Base-by-base conservation (phyloP, 1,140 invertebrate species). In the Campodea augens region DNA sequence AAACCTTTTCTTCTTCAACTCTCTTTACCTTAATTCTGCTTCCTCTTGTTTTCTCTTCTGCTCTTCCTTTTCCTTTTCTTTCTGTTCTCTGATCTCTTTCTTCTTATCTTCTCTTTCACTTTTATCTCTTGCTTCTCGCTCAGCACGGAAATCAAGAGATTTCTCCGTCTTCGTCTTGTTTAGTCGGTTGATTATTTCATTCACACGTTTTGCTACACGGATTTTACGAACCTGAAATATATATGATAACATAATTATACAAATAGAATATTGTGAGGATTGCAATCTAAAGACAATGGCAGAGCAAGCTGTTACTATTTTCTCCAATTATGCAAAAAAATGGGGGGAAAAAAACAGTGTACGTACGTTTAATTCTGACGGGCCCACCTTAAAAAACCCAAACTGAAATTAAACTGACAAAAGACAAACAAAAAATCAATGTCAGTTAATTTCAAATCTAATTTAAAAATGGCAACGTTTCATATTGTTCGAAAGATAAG, bases 151-250 rank as follows among this genome's bases (percentile, higher is more conserved):
- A 68, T 98, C 87, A 37, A 76, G 73, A 62, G 77, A 66, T 56
- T 74, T 71, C 55, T 82, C 78, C 50, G 67, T 76, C 67, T 95
- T 95, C 1, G 95, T 98, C 68, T 95, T 98, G 55, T 90, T 91
- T 25, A 99, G 61, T 49, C 95, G 74, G 67, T 98, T 98, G 0
- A 98, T 72, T 55, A 92, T 81, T 57, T 87, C 78, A 68, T 92
- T 97, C 39, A 80, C 72, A 55, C 84, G 71, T 67, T 92, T 95
- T 32, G 90, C 78, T 13, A 98, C 78, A 56, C 73, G 74, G 36
- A 93, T 78, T 67, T 86, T 92, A 52, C 74, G 71, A 18, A 95
- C 72, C 69, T 74, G 53, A 51, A 2, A 47, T 41, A 40, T 25
- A 24, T 32, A 27, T 21, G 40, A 38, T 20, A 50, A 46, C 48